Base-by-base conservation (phyloP, 2,888 invertebrate species). In the Ornithoptera priamus region DNA sequence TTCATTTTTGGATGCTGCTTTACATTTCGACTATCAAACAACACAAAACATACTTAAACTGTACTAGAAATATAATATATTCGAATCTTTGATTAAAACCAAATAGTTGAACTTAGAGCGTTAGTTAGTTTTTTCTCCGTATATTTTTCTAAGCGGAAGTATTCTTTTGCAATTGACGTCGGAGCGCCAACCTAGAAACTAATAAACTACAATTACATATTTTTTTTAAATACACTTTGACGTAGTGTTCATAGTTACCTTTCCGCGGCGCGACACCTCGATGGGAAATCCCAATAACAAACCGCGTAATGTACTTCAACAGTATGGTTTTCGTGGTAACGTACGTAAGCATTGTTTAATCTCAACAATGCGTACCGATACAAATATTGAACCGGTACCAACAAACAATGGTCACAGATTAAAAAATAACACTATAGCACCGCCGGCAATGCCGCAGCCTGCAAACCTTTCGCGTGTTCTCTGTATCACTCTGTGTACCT, bases 331-430 rank as follows among this genome's bases (percentile, higher is more conserved):
- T 87, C 87, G 84, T 84, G 77, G 83, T 86, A 87, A 82, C 81
- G 80, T 74, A 80, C 82, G 81, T 74, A 75, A 82, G 80, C 86
- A 89, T 87, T 89, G 89, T 89, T 85, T 82, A 82, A 83, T 83
- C 81, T 80, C 79, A 76, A 79, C 80, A 81, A 84, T 81, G 78
- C 79, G 81, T 80, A 80, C 61, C 76, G 76, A 78, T 76, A 77
- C 77, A 79, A 78, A 80, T 81, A 76, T 77, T 72, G 75, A 76
- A 75, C 78, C 76, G 79, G 78, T 77, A 80, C 79, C 77, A 79
- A 80, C 80, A 76, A 77, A 82, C 80, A 83, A 81, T 81, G 68
- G 75, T 56, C 78, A 83, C 79, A 86, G 84, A 73, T 69, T 84
- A 81, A 81, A 84, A 82, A 82, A 72, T 72, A 68, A 66, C 73